A percentile compares a stretch with the other conserved stretches of the same genome.
These are phyloP conservation scores for Synanthedon vespiformis DNA, from an alignment of 2,888 invertebrate genomes.

Conservation along the genomic window DNA sequence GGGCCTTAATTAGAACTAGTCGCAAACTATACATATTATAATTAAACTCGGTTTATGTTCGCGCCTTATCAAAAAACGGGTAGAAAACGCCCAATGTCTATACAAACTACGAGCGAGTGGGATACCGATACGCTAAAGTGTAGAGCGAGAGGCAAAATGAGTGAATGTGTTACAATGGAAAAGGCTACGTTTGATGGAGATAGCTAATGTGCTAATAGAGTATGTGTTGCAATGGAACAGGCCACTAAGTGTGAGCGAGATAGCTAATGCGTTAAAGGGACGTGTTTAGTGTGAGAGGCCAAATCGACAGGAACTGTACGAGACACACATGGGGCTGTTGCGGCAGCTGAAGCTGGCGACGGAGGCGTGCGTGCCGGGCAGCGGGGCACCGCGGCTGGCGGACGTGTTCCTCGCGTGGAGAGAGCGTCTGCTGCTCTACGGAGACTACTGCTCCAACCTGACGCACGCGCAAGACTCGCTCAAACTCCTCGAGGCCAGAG, in stretches of 20 bases:
- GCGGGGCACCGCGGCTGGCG: conserved; percentile 69
- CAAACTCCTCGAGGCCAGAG: conserved; percentile 79
- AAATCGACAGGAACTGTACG: conserved; percentile 77
- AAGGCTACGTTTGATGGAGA: too few relatives aligned
- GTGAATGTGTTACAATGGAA: too few relatives aligned
- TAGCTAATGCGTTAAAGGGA: background rate
- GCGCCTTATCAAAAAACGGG: too few relatives aligned
- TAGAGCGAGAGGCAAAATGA: too few relatives aligned
- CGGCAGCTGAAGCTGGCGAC: conserved; percentile 83
- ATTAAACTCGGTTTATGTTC: too few relatives aligned
- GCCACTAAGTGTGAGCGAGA: too few relatives aligned
- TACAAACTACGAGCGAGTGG: too few relatives aligned
- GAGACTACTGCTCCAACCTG: conserved; percentile 95
- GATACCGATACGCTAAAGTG: too few relatives aligned
- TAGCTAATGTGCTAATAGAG: background rate
- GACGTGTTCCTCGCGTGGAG: conserved; percentile 92
- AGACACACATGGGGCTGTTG: conserved; percentile 87
- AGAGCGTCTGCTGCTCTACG: conserved; percentile 92
- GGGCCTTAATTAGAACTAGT: too few relatives aligned
- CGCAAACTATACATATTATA: too few relatives aligned
- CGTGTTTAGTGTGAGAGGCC: background rate
- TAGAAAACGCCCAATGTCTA: too few relatives aligned
- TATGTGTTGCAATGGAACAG: too few relatives aligned
- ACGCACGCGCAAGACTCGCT: conserved; percentile 88
- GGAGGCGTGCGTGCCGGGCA: conserved; percentile 67